Conservation (phyloP, 2,113 vertebrate species). For the Setophaga coronata region DNA sequence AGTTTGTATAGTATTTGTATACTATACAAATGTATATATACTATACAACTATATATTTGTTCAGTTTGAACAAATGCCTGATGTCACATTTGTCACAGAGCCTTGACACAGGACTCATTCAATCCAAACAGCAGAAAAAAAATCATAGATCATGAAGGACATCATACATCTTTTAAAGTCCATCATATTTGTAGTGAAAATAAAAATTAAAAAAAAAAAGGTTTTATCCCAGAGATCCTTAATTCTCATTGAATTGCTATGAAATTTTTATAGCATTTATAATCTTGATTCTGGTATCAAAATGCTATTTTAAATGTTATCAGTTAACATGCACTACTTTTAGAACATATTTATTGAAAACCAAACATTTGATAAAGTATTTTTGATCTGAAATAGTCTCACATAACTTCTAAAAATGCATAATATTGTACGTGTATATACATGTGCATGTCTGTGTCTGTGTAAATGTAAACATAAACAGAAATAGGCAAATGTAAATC, state of each 20-base stretch:
- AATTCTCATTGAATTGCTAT: neutral
- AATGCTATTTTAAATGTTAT: neutral
- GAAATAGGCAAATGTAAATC: neutral
- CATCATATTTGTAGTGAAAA: neutral
- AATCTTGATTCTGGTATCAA: neutral
- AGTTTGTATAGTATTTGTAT: neutral
- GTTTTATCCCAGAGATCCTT: neutral
- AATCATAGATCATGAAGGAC: neutral
- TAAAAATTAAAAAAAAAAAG: neutral
- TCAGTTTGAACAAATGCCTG: neutral
- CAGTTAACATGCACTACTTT: neutral
- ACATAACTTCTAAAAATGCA: neutral
- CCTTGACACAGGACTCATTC: neutral
- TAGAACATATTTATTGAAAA: neutral
- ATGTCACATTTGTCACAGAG: neutral
- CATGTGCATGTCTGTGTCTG: rapidly evolving
- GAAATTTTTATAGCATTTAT: neutral
- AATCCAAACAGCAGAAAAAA: neutral
- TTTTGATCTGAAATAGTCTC: neutral
- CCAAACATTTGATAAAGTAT: neutral
- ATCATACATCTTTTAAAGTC: neutral
- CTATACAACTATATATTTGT: too few species aligned
- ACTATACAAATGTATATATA: too few species aligned
- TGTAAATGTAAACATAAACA: neutral
- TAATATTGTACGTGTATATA: neutral